Percentiles rank a stretch among this genome's conserved stretches.
Conservation (phyloP, 2,113 vertebrate genomes). For the Xiphophorus maculatus region DNA sequence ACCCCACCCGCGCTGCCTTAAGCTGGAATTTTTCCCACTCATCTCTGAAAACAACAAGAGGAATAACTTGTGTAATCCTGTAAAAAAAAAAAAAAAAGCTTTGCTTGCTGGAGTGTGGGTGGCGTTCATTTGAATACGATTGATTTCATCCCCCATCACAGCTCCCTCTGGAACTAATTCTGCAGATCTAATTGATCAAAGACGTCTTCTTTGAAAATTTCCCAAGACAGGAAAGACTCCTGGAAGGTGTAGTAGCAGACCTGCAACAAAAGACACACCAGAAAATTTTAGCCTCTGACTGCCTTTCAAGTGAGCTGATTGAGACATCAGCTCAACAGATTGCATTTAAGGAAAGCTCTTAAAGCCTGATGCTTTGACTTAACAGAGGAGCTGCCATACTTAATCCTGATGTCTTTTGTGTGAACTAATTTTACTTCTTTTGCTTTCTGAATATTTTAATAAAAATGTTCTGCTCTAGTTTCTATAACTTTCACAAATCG, state of each 20-base stretch:
- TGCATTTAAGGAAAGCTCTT: slow-evolving; percentile 6
- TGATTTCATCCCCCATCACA: slow-evolving; percentile 60
- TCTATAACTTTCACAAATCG: slow-evolving; percentile 29
- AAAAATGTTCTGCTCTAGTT: not conserved
- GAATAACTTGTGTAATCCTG: slow-evolving; percentile 61
- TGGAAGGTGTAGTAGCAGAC: slow-evolving; percentile 34
- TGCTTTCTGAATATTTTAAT: not conserved
- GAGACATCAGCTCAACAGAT: slow-evolving; percentile 30
- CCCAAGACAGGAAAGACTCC: slow-evolving; percentile 48
- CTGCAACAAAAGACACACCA: slow-evolving; percentile 48
- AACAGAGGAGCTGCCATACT: not conserved
- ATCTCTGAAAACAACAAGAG: slow-evolving; percentile 50
- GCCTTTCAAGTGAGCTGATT: slow-evolving; percentile 48
- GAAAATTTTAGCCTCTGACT: slow-evolving; percentile 26
- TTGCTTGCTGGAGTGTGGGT: slow-evolving; percentile 38
- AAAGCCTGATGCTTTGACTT: slow-evolving; percentile 12
- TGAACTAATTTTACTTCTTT: slow-evolving; percentile 1
- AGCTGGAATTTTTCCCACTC: slow-evolving; percentile 40
- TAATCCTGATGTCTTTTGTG: slow-evolving; percentile 30
- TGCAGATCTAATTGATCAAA: slow-evolving; percentile 67
- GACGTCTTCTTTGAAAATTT: slow-evolving; percentile 55
- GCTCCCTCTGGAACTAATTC: slow-evolving; percentile 58
- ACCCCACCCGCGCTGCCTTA: slow-evolving; percentile 28
- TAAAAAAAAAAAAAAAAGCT: slow-evolving; percentile 51
- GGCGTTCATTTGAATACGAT: slow-evolving; percentile 69